A percentile compares a stretch with the other conserved stretches of the same genome.
phyloP scores from a whole-genome alignment of 1,140 invertebrate genomes.

The Drosophila saltans region DNA sequence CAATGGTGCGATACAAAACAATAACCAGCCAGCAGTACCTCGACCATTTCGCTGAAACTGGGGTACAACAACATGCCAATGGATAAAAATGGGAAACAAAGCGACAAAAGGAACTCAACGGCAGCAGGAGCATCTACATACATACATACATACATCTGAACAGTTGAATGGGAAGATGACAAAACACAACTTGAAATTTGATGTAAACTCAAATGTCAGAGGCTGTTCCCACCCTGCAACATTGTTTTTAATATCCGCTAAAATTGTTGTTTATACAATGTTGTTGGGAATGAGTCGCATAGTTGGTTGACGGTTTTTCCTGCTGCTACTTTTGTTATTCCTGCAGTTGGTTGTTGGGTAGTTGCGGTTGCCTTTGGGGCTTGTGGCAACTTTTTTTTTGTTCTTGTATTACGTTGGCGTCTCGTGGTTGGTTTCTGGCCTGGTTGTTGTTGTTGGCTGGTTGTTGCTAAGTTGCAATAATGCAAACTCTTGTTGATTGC shows the following conservation, averaged over 20 bases:
- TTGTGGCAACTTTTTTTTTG: slow-evolving; percentile 43
- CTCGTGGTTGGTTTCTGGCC: slow-evolving; percentile 16
- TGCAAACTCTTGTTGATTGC: slow-evolving; percentile 77
- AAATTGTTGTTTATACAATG: slow-evolving; percentile 82
- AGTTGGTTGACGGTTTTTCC: slow-evolving; percentile 35
- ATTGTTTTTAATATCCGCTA: slow-evolving; percentile 81
- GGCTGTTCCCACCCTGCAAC: slow-evolving; percentile 49
- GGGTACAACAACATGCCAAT: slow-evolving; percentile 11
- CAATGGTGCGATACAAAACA: slow-evolving; percentile 60
- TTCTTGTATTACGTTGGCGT: slow-evolving; percentile 20
- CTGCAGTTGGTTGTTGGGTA: slow-evolving; percentile 38
- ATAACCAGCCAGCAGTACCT: slow-evolving; percentile 37
- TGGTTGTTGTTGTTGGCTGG: not conserved
- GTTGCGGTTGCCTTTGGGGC: slow-evolving; percentile 57
- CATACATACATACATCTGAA: slow-evolving; percentile 22
- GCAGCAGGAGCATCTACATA: not conserved
- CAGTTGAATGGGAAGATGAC: slow-evolving; percentile 69
- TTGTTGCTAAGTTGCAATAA: slow-evolving; percentile 64
- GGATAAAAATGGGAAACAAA: slow-evolving; percentile 15
- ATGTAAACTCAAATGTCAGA: slow-evolving; percentile 44
- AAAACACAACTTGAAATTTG: slow-evolving; percentile 76
- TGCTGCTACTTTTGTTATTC: slow-evolving; percentile 21
- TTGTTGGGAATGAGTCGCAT: slow-evolving; percentile 65
- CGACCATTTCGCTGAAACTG: slow-evolving; percentile 8
- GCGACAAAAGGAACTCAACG: slow-evolving; percentile 20